Conservation (phyloP, 2,888 invertebrate species). For the Dendrolimus pini region DNA sequence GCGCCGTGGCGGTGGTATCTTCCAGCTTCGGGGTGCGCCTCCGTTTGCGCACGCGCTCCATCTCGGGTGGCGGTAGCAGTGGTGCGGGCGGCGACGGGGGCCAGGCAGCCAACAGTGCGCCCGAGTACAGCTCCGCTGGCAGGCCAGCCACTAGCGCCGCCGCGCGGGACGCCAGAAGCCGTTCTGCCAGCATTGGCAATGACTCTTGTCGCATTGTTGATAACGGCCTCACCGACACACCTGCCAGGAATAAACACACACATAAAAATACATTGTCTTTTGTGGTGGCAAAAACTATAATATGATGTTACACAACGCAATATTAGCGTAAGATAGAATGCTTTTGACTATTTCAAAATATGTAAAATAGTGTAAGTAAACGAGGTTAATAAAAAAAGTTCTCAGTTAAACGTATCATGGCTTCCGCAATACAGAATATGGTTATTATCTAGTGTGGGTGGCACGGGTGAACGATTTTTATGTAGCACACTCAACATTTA, state of each 20-base stretch:
- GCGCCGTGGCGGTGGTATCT: conserved; percentile 44
- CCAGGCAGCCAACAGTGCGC: conserved; percentile 76
- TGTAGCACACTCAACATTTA: not conserved
- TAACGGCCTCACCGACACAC: conserved; percentile 70
- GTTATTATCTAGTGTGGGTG: too few relatives aligned
- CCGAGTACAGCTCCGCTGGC: conserved; percentile 79
- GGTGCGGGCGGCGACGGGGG: conserved; percentile 76
- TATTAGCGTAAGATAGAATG: too few relatives aligned
- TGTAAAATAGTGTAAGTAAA: too few relatives aligned
- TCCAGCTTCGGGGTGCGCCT: conserved; percentile 67
- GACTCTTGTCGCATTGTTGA: conserved; percentile 70
- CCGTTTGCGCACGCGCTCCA: conserved; percentile 63
- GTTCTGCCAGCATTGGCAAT: conserved; percentile 66
- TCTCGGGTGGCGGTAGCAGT: conserved; percentile 64
- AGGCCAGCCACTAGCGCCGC: conserved; percentile 74
- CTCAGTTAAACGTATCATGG: too few relatives aligned
- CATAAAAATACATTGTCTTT: not conserved
- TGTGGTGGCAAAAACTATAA: too few relatives aligned
- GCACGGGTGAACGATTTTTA: too few relatives aligned
- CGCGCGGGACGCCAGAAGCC: conserved; percentile 73
- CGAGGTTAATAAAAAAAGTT: too few relatives aligned
- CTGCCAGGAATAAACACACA: conserved; percentile 30
- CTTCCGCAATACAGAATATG: too few relatives aligned
- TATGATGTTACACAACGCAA: too few relatives aligned
- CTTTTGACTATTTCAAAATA: too few relatives aligned